Conservation (phyloP, 2,113 vertebrate genomes). For the Tiliqua scincoides region DNA sequence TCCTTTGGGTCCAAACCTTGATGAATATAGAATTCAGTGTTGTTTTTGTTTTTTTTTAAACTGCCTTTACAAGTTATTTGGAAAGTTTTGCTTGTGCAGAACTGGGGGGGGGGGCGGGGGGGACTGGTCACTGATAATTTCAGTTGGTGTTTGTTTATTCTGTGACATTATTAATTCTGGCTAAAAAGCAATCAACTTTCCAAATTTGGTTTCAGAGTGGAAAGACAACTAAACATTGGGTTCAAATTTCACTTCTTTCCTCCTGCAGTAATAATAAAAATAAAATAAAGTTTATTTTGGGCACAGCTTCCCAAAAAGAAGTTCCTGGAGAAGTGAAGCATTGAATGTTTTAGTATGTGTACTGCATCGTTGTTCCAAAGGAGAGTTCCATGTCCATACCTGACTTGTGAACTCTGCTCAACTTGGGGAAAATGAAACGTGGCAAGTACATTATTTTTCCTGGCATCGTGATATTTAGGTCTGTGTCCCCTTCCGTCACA, state of each 20-base stretch:
- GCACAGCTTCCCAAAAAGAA: slow-evolving; percentile 61
- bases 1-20: too few relatives aligned
- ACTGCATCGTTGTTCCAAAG: slow-evolving; percentile 29
- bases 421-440: slow-evolving; percentile 35
- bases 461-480: too few relatives aligned
- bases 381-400: slow-evolving; percentile 29
- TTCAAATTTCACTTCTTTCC: slow-evolving; percentile 65
- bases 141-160: background rate
- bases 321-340: slow-evolving; percentile 56
- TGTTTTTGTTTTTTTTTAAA: too few relatives aligned
- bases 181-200: background rate
- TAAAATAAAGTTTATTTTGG: slow-evolving; percentile 38
- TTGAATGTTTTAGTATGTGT: background rate
- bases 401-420: background rate
- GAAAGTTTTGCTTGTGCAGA: background rate
- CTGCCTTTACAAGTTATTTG: too few relatives aligned
- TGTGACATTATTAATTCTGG: background rate
- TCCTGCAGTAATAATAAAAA: background rate
- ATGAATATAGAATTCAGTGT: background rate
- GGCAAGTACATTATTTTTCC: background rate
- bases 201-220: background rate
- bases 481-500: too few relatives aligned
- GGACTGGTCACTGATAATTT: slow-evolving; percentile 53
- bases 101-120: slow-evolving; percentile 66
- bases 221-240: slow-evolving; percentile 27